Evolutionary conservation across 1,140 invertebrate species (phyloP), one percentile per base, ranked within the genome.

Genomic region (Oncopodura yosiiana): DNA sequence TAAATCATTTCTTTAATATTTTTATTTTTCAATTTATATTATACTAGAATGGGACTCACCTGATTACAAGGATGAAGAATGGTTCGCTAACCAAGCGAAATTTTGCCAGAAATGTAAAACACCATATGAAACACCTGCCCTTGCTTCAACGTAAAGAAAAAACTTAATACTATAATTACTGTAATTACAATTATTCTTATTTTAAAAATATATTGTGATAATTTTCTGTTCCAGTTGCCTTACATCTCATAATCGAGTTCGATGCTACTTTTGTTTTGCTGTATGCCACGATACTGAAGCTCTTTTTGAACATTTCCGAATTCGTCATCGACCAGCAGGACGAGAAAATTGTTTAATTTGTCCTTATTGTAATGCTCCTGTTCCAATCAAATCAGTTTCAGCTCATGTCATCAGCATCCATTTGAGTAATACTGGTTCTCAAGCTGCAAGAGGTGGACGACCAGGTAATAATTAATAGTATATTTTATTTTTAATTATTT

Each of bases 221-320:
- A 8, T 34, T 34, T 6, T 8, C 6, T 14, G 6, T 8, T 34
- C 32, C 32, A 14, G 6, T 34, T 34, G 32, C 32, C 14, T 14
- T 6, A 34, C 32, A 6, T 8, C 6, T 6, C 32, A 34, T 8
- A 34, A 34, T 34, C 14, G 6, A 8, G 14, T 34, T 34, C 36
- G 53, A 3, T 56, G 53, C 14, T 56, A 56, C 45, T 46, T 49
- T 19, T 56, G 53, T 29, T 56, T 56, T 24, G 21, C 46, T 14
- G 46, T 56, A 16, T 45, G 27, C 2, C 19, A 39, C 26, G 36
- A 49, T 44, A 56, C 53, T 18, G 34, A 48, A 19, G 49, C 43
- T 18, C 46, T 56, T 4, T 56, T 56, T 32, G 21, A 42, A 3
- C 53, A 56, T 37, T 56, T 56, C 34, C 19, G 8, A 9, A 45